Evolutionary conservation across 2,113 vertebrate species (phyloP), one percentile per base, ranked within the genome.

Genomic region (Pardalotus punctatus): DNA sequence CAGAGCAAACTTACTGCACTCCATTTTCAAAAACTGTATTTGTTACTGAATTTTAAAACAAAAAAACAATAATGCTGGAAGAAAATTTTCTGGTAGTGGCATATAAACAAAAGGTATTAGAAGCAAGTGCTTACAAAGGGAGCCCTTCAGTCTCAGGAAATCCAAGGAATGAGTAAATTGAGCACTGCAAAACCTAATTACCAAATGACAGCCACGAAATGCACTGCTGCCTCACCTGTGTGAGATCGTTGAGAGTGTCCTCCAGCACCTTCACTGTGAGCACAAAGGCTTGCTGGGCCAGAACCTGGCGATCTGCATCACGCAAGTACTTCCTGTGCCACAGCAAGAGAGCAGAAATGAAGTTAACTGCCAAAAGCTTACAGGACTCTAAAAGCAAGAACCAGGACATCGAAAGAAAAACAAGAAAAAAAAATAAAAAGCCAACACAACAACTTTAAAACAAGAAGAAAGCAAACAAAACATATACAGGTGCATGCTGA

Each of bases 221-320:
- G 6, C 42, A 5, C 14, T 56, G 78, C 42, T 53, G 40, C 4
- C 89, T 97, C 96, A 99, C 99, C 98, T 98, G 98, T 0, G 98
- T 98, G 86, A 99, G 98, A 94, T 98, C 99, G 76, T 98, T 98
- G 97, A 99, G 98, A 10, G 99, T 99, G 97, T 99, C 99, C 97
- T 99, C 99, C 97, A 99, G 96, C 92, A 99, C 99, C 96, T 99
- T 99, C 96, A 99, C 99, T 94, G 98, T 99, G 96, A 99, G 98
- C 98, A 99, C 98, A 96, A 99, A 99, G 89, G 99, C 99, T 96
- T 98, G 98, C 88, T 99, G 99, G 42, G 99, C 99, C 98, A 99
- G 98, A 76, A 99, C 99, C 88, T 99, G 99, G 69, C 99, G 99
- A 98, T 99, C 99, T 72, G 99, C 99, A 99, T 99, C 99, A 92